Percentiles rank a stretch among this genome's conserved stretches.
Conservation (phyloP, 2,113 vertebrate species). For the Baryphthengus martii region DNA sequence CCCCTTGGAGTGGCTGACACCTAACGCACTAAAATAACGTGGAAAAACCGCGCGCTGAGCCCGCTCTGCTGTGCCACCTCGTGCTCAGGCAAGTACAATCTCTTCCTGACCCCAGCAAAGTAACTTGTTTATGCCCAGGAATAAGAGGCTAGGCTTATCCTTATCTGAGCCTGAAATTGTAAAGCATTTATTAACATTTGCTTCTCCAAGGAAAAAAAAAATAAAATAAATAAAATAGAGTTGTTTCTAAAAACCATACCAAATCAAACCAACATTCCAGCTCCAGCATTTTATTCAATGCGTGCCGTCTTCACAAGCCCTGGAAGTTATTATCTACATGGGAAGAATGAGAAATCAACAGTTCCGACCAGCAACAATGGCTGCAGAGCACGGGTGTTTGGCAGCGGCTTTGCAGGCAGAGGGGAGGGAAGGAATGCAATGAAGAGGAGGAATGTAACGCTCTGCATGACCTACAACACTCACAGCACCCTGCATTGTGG, state of each 20-base stretch:
- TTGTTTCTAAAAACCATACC: constrained; percentile 9
- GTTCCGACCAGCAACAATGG: constrained; percentile 63
- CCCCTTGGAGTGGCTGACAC: neutral
- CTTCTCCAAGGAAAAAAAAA: neutral
- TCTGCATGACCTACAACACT: constrained; percentile 23
- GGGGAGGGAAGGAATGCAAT: constrained; percentile 45
- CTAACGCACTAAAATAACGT: neutral
- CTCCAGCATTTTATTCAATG: constrained; percentile 44
- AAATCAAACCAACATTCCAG: constrained; percentile 51
- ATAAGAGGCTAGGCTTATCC: neutral
- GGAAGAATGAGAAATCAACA: constrained; percentile 67
- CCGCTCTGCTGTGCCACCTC: neutral
- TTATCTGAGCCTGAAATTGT: constrained; percentile 1
- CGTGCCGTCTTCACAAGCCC: constrained; percentile 31
- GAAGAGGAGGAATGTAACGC: constrained; percentile 20
- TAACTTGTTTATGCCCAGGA: neutral
- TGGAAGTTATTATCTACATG: constrained; percentile 68
- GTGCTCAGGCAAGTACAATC: neutral
- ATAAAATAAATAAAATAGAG: neutral
- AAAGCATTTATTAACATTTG: neutral
- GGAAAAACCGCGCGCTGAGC: neutral
- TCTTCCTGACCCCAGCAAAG: neutral
- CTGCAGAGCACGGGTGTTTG: constrained; percentile 61
- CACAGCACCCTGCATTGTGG: constrained; percentile 37
- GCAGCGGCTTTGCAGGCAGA: constrained; percentile 47